Base-by-base conservation (phyloP, 2,797 vertebrate genomes). In the Kryptolebias ocellatus region DNA sequence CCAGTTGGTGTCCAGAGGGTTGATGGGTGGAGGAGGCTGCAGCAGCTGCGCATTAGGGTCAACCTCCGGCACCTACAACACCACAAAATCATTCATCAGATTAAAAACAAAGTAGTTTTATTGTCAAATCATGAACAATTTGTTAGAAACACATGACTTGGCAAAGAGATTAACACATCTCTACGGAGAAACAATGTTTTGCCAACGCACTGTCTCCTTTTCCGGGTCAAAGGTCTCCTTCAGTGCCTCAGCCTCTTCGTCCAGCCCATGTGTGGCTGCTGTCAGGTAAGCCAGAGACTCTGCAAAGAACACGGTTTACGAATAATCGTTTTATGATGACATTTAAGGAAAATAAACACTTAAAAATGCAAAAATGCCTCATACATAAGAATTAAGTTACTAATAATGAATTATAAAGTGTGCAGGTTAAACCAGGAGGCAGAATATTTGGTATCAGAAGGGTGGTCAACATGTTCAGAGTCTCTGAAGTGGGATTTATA, bases 1-100 rank as follows among this genome's bases (percentile, higher is more conserved):
- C 97, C 97, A 99, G 85, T 99, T 99, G 66, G 97, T 99, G 85
- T 99, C 97, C 85, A 99, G 88, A 2, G 97, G 97, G 95, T 98
- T 97, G 83, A 99, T 93, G 66, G 97, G 97, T 20, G 96, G 96
- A 46, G 96, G 94, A 0, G 97, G 97, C 92, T 98, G 95, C 71
- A 98, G 93, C 72, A 98, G 87, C 80, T 95, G 94, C 17, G 97
- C 97, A 0, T 95, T 89, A 12, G 93, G 91, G 74, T 98, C 96
- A 6, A 98, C 95, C 76, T 98, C 96, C 10, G 97, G 97, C 34
- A 98, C 92, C 97, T 98, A 70, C 46, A 52, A 14, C 37, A 57
- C 20, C 47, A 67, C n/a, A 65, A 17, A 1, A 57, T 54, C 2
- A 44, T 53, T 4, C 10, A 29, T 47, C 8, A 28, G 5, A 12